phyloP scores from a whole-genome alignment of 2,888 invertebrate genomes.

The Caenorhabditis sp. region DNA sequence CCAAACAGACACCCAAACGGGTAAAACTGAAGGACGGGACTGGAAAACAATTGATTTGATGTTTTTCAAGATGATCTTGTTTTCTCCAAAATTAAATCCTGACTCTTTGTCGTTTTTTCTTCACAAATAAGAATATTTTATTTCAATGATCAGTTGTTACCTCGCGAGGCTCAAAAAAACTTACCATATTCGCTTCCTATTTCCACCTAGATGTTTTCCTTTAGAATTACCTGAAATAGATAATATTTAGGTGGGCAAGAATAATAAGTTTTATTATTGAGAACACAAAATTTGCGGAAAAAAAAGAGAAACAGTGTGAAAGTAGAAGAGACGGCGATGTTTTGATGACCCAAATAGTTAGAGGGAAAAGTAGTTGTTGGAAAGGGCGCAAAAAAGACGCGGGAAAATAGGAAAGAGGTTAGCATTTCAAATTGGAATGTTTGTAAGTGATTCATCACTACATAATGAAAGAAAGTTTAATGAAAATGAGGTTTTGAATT shows the following conservation, averaged over 20 bases:
- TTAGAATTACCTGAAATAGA: background rate
- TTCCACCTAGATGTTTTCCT: too few species aligned
- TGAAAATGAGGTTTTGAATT: too few species aligned
- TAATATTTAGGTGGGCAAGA: background rate
- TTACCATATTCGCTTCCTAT: conserved; percentile 5
- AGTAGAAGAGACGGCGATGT: background rate
- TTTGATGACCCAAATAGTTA: too few species aligned
- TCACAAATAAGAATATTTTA: too few species aligned
- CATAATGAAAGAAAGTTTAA: too few species aligned
- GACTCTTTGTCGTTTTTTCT: too few species aligned
- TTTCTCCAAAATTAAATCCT: too few species aligned
- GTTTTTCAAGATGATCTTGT: too few species aligned
- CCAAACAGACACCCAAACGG: conserved; percentile 59
- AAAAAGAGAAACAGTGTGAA: background rate
- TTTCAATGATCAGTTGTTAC: too few species aligned
- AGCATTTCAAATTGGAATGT: background rate
- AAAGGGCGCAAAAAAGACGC: background rate
- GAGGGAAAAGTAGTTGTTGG: too few species aligned
- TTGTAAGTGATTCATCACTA: too few species aligned
- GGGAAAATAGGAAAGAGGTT: background rate
- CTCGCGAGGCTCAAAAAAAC: background rate
- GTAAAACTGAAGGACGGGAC: conserved; percentile 26
- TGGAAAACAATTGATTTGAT: background rate
- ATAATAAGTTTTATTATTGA: background rate
- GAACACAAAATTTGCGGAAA: conserved; percentile 3